Evolutionary conservation across 1,140 invertebrate species (phyloP), one percentile per base, ranked within the genome.

Genomic region (Drosophila guanche): DNA sequence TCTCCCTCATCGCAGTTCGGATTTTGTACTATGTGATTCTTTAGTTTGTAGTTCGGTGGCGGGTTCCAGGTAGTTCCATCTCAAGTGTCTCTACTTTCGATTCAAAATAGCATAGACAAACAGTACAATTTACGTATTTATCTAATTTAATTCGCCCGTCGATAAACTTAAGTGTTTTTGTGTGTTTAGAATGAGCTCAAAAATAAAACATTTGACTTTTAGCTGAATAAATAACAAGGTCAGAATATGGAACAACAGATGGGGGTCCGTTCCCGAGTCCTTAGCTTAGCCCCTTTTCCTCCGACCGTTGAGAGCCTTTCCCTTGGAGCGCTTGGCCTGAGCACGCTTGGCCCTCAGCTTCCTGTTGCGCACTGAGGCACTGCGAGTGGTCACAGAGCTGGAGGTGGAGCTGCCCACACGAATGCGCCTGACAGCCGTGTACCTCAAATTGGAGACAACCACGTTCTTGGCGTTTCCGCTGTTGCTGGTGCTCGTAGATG

Each of bases 31-130:
- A 88, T 86, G 83, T 86, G 83, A 86, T 86, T 83, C 74, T 76
- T 86, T 86, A 86, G 78, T 86, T 86, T 59, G 75, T 86, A 88
- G 83, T 76, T 61, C 62, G 83, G 83, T 86, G 83, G 78, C 70
- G 83, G 83, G 83, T 59, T 66, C 70, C 68, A 55, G 16, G 62
- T 56, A 69, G 70, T 77, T 70, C 59, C 54, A 59, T 58, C n/a
- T 23, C 55, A 50, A 63, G 33, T 68, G 65, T 68, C 29, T 68
- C 65, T 42, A 68, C 56, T 51, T 63, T 83, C 54, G 63, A 78
- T 61, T 74, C 40, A 74, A 63, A 41, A 23, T 73, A 67, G 53
- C 43, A 45, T 62, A 76, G 45, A 59, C 43, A 70, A 65, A 51
- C 45, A 68, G 74, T 85, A 81, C 69, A 85, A 86, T 12, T 68